These are phyloP conservation scores for Spilogale gracilis DNA, from an alignment of 2,113 vertebrate species.

Conservation along the genomic window DNA sequence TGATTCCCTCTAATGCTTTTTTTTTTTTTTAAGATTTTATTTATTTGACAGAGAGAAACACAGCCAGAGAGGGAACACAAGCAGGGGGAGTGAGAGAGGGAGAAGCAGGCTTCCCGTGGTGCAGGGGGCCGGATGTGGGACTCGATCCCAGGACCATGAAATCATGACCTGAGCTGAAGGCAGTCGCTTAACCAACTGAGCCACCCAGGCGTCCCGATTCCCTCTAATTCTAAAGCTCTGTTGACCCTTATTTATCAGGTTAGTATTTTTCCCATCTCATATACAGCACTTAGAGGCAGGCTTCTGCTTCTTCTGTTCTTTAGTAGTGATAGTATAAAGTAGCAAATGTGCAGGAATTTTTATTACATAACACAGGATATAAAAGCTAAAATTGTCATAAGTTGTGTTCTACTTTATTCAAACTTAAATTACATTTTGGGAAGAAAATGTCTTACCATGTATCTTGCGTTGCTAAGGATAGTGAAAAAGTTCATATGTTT, in stretches of 20 bases:
- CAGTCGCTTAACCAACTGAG: no score
- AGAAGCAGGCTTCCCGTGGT: no score
- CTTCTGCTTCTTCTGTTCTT: background rate
- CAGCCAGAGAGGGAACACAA: no score
- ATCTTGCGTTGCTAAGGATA: background rate
- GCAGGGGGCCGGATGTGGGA: no score
- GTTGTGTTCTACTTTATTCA: background rate
- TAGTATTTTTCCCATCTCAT: background rate
- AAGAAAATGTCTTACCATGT: background rate
- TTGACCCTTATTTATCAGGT: background rate
- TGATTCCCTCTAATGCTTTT: background rate
- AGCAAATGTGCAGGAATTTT: constrained; percentile 26
- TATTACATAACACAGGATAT: background rate
- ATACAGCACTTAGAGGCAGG: background rate
- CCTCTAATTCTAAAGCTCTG: background rate
- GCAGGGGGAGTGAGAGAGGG: no score
- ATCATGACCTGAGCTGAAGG: no score
- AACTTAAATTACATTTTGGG: constrained; percentile 39
- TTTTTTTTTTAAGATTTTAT: no score
- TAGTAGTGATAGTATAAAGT: background rate
- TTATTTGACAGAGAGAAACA: no score
- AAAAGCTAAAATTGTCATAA: constrained; percentile 50
- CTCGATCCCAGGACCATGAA: no score
- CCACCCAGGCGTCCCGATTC: no score
- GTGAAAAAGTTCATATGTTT: background rate